These are phyloP conservation scores for Gonioctena quinquepunctata DNA, from an alignment of 1,140 invertebrate species.

Conservation along the genomic window DNA sequence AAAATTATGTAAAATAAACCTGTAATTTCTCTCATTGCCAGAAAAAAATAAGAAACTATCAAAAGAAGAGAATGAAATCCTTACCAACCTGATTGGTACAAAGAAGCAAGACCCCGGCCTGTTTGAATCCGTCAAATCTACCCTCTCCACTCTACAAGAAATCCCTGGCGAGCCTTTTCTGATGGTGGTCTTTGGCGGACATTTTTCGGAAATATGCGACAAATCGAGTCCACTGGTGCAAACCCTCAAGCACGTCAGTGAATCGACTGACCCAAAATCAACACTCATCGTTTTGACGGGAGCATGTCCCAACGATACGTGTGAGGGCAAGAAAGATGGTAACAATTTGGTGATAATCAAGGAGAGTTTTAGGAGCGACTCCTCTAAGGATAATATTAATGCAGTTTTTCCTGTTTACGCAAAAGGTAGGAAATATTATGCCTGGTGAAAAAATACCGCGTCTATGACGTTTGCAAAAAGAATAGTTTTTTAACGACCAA, in stretches of 20 bases:
- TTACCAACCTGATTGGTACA: constrained; percentile 24
- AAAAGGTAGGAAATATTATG: constrained; percentile 13
- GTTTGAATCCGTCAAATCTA: constrained; percentile 34
- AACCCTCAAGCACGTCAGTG: constrained; percentile 40
- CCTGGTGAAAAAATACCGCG: no score
- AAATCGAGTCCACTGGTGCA: constrained; percentile 35
- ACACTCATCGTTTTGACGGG: constrained; percentile 41
- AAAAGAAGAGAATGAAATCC: constrained; percentile 19
- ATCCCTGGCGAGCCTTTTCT: constrained; percentile 29
- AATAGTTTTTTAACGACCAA: no score
- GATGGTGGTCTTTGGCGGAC: constrained; percentile 40
- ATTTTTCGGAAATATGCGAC: constrained; percentile 31
- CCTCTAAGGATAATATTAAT: neutral
- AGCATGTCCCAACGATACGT: constrained; percentile 17
- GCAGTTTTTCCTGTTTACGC: constrained; percentile 22
- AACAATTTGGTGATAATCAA: neutral
- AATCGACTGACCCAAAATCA: constrained; percentile 30
- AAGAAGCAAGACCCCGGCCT: constrained; percentile 29
- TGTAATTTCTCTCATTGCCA: neutral
- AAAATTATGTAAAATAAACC: no score
- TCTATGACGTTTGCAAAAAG: no score
- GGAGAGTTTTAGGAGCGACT: neutral
- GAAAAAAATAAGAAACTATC: constrained; percentile 12
- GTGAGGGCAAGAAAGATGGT: neutral
- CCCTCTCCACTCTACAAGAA: constrained; percentile 25